Conservation (phyloP, 2,797 vertebrate species). For the Eulemur rubriventer region DNA sequence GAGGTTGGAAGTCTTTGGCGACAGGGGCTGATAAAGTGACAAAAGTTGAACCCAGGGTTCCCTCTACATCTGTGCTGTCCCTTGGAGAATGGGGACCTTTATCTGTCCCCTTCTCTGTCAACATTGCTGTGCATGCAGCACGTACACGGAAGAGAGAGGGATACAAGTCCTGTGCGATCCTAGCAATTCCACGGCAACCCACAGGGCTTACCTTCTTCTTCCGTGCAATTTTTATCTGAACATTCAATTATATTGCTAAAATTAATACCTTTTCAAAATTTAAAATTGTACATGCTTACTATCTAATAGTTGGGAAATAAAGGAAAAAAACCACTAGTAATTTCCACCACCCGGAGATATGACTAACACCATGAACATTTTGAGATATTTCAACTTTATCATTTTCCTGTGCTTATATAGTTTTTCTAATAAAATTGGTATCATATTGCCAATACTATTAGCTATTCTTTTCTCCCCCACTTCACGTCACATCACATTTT, state of each 20-base stretch:
- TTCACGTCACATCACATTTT: not conserved
- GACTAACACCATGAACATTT: not conserved
- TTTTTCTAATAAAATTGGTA: not conserved
- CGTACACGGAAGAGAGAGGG: not conserved
- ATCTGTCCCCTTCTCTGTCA: not conserved
- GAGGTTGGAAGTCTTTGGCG: not conserved
- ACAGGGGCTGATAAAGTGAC: not conserved
- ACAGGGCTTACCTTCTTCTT: not conserved
- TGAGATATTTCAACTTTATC: not conserved
- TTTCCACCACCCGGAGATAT: not conserved
- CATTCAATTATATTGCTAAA: not conserved
- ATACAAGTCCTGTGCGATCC: not conserved
- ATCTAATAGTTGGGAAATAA: not conserved
- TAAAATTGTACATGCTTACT: not conserved
- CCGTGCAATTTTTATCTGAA: not conserved
- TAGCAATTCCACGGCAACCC: not conserved
- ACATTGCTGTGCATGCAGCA: accelerated
- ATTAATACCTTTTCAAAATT: not conserved
- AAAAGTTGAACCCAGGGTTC: not conserved
- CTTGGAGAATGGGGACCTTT: not conserved
- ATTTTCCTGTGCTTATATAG: not conserved
- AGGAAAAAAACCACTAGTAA: not conserved
- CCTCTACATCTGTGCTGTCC: not conserved
- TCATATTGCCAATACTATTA: not conserved
- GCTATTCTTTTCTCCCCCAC: not conserved